phyloP scores from a whole-genome alignment of 1,140 invertebrate species.

The Bombyx mori region ASM3026992v2 NC_085110.1:6991001-6991500 shows the following conservation, averaged over 20 bases:
- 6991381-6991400: too few species aligned
- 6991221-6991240: conserved; percentile 71
- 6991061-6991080: conserved; percentile 68
- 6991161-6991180: conserved; percentile 68
- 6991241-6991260: conserved; percentile 68
- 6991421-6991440: too few species aligned
- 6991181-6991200: conserved; percentile 69
- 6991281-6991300: conserved; percentile 31
- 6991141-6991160: conserved; percentile 66
- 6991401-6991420: too few species aligned
- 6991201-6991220: conserved; percentile 66
- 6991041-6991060: conserved; percentile 53
- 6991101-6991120: conserved; percentile 59
- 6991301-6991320: conserved; percentile 39
- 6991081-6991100: conserved; percentile 47
- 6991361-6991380: background rate
- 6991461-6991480: too few species aligned
- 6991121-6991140: conserved; percentile 69
- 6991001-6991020: conserved; percentile 40
- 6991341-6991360: background rate
- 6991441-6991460: too few species aligned
- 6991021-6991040: conserved; percentile 49
- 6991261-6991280: conserved; percentile 45
- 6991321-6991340: background rate
- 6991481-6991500: too few species aligned